phyloP scores from a whole-genome alignment of 2,797 vertebrate genomes.

The Cryptoprocta ferox region DNA sequence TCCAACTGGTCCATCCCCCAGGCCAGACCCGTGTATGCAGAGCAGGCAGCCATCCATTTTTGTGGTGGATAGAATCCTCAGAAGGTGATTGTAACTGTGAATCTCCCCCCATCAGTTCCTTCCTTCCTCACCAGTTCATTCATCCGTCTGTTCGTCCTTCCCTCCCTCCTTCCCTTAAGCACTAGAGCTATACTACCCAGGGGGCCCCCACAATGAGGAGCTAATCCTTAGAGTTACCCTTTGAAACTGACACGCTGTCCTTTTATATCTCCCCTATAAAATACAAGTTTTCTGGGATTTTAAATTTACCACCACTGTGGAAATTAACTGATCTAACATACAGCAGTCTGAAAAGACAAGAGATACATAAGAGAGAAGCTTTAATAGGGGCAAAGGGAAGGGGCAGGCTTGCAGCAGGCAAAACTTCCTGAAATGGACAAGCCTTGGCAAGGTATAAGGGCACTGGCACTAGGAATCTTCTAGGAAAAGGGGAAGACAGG shows the following conservation, averaged over 20 bases:
- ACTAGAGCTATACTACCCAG: background rate
- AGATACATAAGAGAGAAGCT: background rate
- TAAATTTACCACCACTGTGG: background rate
- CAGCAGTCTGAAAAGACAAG: background rate
- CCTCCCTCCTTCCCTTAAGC: background rate
- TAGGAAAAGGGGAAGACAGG: background rate
- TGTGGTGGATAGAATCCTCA: background rate
- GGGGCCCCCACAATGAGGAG: background rate
- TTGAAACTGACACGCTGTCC: background rate
- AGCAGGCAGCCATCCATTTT: background rate
- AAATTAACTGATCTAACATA: background rate
- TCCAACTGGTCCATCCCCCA: background rate
- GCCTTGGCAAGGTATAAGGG: background rate
- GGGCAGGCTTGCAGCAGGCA: background rate
- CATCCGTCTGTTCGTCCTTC: background rate
- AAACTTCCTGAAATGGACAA: background rate
- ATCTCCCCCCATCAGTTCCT: background rate
- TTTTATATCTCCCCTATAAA: background rate
- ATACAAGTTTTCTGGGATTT: conserved; percentile 16
- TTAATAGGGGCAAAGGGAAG: background rate
- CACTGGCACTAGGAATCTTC: background rate
- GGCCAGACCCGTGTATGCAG: background rate
- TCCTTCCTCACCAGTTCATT: background rate
- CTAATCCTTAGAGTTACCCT: background rate
- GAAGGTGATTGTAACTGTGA: background rate